phyloP scores from a whole-genome alignment of 2,797 vertebrate genomes.

The Siniperca obscura region DNA sequence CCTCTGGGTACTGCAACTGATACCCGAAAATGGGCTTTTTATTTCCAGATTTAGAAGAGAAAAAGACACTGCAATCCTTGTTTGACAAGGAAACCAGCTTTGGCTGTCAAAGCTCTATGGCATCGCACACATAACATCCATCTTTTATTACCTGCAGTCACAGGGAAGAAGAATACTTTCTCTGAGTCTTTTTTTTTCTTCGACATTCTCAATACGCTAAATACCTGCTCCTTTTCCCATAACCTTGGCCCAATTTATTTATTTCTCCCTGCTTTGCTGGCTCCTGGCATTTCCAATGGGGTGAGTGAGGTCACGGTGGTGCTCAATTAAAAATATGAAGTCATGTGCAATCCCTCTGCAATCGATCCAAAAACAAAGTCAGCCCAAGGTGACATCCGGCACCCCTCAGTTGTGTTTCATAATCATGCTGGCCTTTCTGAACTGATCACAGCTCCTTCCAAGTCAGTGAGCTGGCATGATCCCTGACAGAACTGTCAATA shows the following conservation, averaged over 20 bases:
- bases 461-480: slow-evolving; percentile 33
- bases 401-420: slow-evolving; percentile 64
- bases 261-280: slow-evolving; percentile 47
- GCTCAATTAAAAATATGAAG: slow-evolving; percentile 85
- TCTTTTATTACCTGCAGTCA: slow-evolving; percentile 59
- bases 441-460: slow-evolving; percentile 42
- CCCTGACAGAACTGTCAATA: slow-evolving; percentile 39
- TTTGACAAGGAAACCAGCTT: slow-evolving; percentile 65
- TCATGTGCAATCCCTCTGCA: slow-evolving; percentile 67
- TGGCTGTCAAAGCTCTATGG: slow-evolving; percentile 56
- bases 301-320: slow-evolving; percentile 67
- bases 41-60: slow-evolving; percentile 47
- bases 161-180: slow-evolving; percentile 31
- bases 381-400: slow-evolving; percentile 79
- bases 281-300: slow-evolving; percentile 70
- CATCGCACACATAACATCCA: slow-evolving; percentile 50
- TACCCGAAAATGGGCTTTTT: slow-evolving; percentile 34
- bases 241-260: slow-evolving; percentile 83
- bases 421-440: slow-evolving; percentile 48
- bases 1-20: slow-evolving; percentile 45
- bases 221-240: slow-evolving; percentile 60
- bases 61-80: slow-evolving; percentile 59
- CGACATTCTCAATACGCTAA: slow-evolving; percentile 57
- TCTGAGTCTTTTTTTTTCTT: neutral
- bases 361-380: slow-evolving; percentile 85